phyloP scores from a whole-genome alignment of 2,797 vertebrate species.

The Gallinago nigripennis region DNA sequence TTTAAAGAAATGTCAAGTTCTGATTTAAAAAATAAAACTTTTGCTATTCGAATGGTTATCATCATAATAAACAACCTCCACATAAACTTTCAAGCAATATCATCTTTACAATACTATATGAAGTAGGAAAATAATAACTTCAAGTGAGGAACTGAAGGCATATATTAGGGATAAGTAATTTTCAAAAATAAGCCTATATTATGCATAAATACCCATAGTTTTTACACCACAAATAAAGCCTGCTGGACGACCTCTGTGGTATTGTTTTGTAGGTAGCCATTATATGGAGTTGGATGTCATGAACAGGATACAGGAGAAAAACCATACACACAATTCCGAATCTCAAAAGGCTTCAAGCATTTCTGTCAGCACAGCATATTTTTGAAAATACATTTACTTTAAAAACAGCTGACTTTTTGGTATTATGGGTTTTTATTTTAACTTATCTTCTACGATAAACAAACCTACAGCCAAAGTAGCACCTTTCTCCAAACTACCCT shows the following conservation, averaged over 20 bases:
- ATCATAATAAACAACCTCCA: not conserved
- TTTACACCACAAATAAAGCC: not conserved
- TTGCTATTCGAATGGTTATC: not conserved
- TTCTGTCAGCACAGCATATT: not conserved
- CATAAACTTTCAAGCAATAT: not conserved
- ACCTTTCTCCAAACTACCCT: not conserved
- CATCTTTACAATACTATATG: not conserved
- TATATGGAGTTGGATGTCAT: not conserved
- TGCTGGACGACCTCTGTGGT: not conserved
- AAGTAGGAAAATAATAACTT: not conserved
- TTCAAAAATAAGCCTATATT: not conserved
- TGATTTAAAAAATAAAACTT: not conserved
- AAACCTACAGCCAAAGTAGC: not conserved
- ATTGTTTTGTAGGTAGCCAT: not conserved
- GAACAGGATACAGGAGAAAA: not conserved
- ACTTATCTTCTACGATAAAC: not conserved
- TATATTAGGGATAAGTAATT: not conserved
- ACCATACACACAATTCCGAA: not conserved
- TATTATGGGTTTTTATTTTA: not conserved
- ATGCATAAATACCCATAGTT: not conserved
- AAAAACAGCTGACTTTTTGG: not conserved
- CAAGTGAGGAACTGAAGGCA: not conserved
- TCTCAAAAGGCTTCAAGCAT: not conserved
- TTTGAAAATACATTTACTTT: not conserved
- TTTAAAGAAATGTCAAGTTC: not conserved